Conservation (phyloP, 2,113 vertebrate genomes). For the Barnardius zonarius region DNA sequence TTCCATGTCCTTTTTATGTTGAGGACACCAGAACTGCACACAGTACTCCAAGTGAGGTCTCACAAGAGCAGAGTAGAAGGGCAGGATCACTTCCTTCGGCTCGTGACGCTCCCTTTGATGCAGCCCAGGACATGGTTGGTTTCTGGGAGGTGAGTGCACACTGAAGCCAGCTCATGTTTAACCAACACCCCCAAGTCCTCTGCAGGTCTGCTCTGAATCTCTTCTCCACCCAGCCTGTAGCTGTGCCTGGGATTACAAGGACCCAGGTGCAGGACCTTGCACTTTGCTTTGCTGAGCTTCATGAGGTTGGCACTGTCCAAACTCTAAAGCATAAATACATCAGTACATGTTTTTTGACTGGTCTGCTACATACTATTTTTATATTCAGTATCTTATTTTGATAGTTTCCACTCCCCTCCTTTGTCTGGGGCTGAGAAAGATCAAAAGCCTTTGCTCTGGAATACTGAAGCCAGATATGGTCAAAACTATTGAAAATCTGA, state of each 20-base stretch:
- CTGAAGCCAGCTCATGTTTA: background rate
- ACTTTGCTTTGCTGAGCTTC: background rate
- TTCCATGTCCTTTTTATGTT: too few relatives aligned
- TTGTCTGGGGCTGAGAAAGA: background rate
- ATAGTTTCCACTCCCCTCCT: background rate
- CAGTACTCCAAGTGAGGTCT: background rate
- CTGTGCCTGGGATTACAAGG: background rate
- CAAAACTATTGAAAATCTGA: background rate
- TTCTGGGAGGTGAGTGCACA: background rate
- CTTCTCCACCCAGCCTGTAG: background rate
- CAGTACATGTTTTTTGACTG: background rate
- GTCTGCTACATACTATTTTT: background rate
- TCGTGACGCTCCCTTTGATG: background rate
- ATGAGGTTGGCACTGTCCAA: background rate
- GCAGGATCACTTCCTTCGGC: background rate
- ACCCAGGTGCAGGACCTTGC: background rate
- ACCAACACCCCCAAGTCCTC: background rate
- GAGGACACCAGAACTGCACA: background rate
- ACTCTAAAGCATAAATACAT: background rate
- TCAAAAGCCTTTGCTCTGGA: background rate
- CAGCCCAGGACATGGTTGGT: background rate
- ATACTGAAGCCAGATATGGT: background rate
- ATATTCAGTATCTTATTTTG: background rate
- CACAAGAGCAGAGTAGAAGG: background rate
- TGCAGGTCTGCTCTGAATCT: background rate